Conservation (phyloP, 2,888 invertebrate genomes). For the Melinaea marsaeus region DNA sequence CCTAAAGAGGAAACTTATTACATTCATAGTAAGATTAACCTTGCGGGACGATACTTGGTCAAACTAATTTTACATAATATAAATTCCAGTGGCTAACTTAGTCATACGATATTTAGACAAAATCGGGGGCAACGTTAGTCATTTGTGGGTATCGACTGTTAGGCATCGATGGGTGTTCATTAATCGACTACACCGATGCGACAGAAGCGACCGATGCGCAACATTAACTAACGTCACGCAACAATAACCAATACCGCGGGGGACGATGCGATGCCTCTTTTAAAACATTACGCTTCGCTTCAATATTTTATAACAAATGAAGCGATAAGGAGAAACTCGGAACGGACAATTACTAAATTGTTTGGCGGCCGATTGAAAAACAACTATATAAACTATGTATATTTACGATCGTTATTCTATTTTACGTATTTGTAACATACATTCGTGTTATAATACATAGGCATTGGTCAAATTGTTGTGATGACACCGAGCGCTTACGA, state of each 20-base stretch:
- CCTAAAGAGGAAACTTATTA: slow-evolving; percentile 36
- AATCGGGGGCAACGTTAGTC: neutral
- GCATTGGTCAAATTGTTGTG: too few species aligned
- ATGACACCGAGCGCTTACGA: too few species aligned
- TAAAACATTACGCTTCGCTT: slow-evolving; percentile 16
- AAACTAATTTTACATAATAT: slow-evolving; percentile 37
- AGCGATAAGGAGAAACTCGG: neutral
- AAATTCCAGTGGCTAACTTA: neutral
- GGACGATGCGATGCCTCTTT: slow-evolving; percentile 26
- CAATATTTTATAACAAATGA: slow-evolving; percentile 8
- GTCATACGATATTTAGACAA: neutral
- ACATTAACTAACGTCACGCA: slow-evolving; percentile 33
- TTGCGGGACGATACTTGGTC: slow-evolving; percentile 45
- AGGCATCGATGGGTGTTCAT: slow-evolving; percentile 14
- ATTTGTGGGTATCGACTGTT: neutral
- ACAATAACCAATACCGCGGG: slow-evolving; percentile 32
- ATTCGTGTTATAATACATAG: too few species aligned
- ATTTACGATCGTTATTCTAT: too few species aligned
- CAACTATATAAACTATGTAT: too few species aligned
- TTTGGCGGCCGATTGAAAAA: too few species aligned
- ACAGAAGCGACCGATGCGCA: slow-evolving; percentile 33
- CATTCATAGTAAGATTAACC: slow-evolving; percentile 38
- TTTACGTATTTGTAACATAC: too few species aligned
- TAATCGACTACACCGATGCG: slow-evolving; percentile 30
- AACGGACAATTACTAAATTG: neutral